Percentiles rank a stretch among this genome's conserved stretches.
phyloP scores from a whole-genome alignment of 2,113 vertebrate genomes.

The Paramormyrops kingsleyae region DNA sequence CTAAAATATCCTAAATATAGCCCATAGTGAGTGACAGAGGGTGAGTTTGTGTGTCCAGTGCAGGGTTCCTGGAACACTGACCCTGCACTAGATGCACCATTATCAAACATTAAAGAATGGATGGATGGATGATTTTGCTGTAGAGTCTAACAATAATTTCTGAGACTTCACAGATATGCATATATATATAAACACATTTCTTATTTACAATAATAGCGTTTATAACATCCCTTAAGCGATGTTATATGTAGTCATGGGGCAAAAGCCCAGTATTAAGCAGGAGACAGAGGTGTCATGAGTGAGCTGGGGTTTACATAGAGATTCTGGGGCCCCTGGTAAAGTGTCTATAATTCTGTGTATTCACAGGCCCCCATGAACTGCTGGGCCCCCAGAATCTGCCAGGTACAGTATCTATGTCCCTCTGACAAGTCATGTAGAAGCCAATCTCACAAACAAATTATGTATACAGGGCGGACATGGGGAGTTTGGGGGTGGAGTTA shows the following conservation, averaged over 20 bases:
- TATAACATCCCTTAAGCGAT: too few relatives aligned
- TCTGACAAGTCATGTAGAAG: background rate
- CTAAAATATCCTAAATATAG: background rate
- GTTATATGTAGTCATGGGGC: background rate
- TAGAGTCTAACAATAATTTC: background rate
- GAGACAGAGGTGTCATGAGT: background rate
- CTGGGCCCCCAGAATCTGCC: background rate
- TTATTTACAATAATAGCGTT: too few relatives aligned
- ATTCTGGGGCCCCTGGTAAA: background rate
- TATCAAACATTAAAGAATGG: background rate
- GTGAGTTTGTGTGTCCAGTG: background rate
- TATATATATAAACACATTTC: too few relatives aligned
- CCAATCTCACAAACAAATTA: background rate
- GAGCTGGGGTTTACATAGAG: background rate
- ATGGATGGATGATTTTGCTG: background rate
- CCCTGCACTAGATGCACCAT: background rate
- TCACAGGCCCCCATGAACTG: background rate
- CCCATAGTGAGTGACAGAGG: background rate
- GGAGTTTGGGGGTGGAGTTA: background rate
- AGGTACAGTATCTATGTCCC: background rate
- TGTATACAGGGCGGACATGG: background rate
- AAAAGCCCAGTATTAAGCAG: too few relatives aligned
- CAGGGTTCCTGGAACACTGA: background rate
- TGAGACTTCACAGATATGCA: background rate
- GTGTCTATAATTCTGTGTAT: background rate